Percentiles rank a stretch among this genome's conserved stretches.
Conservation (phyloP, 2,113 vertebrate genomes). For the Vidua macroura region DNA sequence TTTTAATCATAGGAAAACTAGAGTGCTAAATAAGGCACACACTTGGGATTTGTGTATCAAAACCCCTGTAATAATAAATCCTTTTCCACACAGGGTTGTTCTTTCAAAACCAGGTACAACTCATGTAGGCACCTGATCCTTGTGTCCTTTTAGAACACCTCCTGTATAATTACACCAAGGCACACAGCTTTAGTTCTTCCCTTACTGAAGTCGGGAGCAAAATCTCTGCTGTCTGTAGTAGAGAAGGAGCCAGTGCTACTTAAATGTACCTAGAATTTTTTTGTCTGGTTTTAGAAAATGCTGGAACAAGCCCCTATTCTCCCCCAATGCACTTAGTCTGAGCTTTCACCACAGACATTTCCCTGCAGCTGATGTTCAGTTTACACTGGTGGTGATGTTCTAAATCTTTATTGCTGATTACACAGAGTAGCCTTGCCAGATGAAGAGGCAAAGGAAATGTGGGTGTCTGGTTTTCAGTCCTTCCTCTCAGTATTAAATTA, state of each 20-base stretch:
- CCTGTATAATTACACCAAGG: background rate
- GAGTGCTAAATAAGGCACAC: background rate
- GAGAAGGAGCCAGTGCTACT: background rate
- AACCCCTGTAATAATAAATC: background rate
- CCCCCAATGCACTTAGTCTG: background rate
- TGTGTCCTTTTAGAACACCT: background rate
- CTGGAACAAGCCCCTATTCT: background rate
- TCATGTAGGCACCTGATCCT: background rate
- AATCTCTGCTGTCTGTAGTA: background rate
- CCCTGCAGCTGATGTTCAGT: background rate
- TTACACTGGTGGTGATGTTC: background rate
- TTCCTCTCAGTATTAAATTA: background rate
- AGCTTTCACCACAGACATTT: background rate
- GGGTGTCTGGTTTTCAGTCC: background rate
- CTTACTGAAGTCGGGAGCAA: background rate
- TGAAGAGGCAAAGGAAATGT: background rate
- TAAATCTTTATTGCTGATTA: background rate
- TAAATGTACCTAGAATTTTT: background rate
- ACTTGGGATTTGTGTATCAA: background rate
- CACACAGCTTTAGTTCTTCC: background rate
- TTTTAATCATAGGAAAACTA: background rate
- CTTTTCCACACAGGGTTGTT: background rate
- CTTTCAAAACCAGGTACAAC: background rate
- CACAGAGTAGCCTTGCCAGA: background rate
- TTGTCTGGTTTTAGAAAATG: background rate